Conservation (phyloP, 53 echinoderm and acorn worm genomes). For the Zoroaster sp. region DNA sequence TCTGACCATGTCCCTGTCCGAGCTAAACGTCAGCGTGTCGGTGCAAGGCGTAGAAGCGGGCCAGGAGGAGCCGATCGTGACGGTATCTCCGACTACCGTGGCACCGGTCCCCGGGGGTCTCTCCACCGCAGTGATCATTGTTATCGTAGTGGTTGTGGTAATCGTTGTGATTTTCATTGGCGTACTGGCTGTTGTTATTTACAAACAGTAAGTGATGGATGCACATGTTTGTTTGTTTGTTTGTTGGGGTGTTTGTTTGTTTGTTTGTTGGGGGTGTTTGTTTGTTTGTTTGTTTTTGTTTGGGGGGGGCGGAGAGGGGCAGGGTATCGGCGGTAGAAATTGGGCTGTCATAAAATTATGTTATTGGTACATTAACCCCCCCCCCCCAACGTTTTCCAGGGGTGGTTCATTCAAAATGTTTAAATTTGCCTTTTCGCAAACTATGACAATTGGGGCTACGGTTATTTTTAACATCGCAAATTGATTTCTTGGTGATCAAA, state of each 20-base stretch:
- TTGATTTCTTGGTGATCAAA: no score
- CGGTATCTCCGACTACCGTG: not conserved
- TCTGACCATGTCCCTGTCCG: slow-evolving; percentile 42
- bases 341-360: no score
- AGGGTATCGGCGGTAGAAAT: no score
- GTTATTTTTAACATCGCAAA: no score
- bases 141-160: slow-evolving; percentile 26
- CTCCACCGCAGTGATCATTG: slow-evolving; percentile 10
- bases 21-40: slow-evolving; percentile 9
- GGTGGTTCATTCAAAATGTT: no score
- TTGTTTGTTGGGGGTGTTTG: not conserved
- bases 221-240: not conserved
- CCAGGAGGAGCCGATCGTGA: slow-evolving; percentile 15
- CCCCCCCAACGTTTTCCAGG: no score
- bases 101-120: not conserved
- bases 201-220: not conserved
- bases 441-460: no score
- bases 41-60: slow-evolving; percentile 16
- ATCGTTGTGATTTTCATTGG: not conserved
- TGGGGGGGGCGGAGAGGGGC: no score
- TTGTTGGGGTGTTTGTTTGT: not conserved
- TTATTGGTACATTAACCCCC: no score
- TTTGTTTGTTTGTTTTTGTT: no score
- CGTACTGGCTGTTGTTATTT: not conserved
- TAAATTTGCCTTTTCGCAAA: no score